Evolutionary conservation across 2,888 invertebrate species (phyloP).

Genomic region (Erannis defoliaria): DNA sequence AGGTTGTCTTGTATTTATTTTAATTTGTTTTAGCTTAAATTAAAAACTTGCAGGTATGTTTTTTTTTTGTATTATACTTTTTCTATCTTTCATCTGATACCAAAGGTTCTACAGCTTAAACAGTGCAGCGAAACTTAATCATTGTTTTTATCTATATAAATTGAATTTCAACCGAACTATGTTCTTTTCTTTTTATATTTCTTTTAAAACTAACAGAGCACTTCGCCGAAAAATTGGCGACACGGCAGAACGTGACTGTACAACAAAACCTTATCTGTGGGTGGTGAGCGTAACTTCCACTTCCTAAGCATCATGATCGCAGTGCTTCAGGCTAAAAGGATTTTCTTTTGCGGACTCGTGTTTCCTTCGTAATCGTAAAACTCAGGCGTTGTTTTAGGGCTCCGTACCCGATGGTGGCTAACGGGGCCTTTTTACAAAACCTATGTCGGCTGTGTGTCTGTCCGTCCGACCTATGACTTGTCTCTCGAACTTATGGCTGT

Average conservation of each 20-base stretch:
- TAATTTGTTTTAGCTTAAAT: too few species aligned
- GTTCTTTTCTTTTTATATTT: background rate
- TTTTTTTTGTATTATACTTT: too few species aligned
- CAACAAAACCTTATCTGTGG: conserved; percentile 14
- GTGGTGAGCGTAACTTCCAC: conserved; percentile 1
- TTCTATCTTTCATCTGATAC: too few species aligned
- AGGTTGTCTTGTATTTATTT: too few species aligned
- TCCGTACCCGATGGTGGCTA: too few species aligned
- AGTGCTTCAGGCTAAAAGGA: conserved; percentile 7
- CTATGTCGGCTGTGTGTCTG: too few species aligned
- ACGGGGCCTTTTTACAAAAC: too few species aligned
- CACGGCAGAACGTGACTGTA: conserved; percentile 1
- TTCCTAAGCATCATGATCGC: conserved; percentile 11
- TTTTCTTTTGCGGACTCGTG: background rate
- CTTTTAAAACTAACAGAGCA: conserved; percentile 10
- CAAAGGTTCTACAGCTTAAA: too few species aligned
- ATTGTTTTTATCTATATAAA: background rate
- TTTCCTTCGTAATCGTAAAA: background rate
- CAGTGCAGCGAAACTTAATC: background rate
- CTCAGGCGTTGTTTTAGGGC: background rate
- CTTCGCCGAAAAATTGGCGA: conserved; percentile 12
- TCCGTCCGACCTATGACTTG: too few species aligned
- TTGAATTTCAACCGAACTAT: background rate
- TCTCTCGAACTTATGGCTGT: too few species aligned
- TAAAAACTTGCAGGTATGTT: too few species aligned